Evolutionary conservation across 2,113 vertebrate genomes (phyloP).

Genomic region (Catharus minimus): DNA sequence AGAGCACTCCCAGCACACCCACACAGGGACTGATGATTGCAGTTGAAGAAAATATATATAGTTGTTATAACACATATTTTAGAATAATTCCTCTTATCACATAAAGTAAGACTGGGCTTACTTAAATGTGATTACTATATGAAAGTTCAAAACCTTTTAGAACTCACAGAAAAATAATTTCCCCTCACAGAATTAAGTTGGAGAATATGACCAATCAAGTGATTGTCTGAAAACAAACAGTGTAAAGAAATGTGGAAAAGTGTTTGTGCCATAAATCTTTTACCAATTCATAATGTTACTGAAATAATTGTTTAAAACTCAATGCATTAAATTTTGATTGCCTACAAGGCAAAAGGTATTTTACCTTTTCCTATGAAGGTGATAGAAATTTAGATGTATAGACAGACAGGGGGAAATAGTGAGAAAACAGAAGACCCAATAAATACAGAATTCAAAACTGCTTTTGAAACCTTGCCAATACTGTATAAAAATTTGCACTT

Average conservation of each 20-base stretch:
- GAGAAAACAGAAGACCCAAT: neutral
- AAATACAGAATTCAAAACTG: conserved; percentile 4
- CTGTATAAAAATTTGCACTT: neutral
- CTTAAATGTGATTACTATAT: neutral
- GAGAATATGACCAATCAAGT: neutral
- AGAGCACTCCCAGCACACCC: neutral
- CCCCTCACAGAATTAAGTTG: neutral
- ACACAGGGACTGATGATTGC: neutral
- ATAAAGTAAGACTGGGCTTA: neutral
- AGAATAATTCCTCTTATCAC: neutral
- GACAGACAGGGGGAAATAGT: neutral
- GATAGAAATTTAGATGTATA: neutral
- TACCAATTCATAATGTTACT: neutral
- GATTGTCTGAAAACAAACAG: neutral
- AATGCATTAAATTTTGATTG: neutral
- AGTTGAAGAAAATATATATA: neutral
- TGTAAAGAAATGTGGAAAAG: neutral
- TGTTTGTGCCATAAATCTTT: neutral
- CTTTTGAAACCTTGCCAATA: conserved; percentile 19
- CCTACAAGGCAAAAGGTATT: neutral
- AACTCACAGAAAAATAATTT: neutral
- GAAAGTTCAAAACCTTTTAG: neutral
- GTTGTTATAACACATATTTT: neutral
- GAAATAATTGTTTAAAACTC: neutral
- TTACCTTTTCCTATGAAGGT: neutral